Percentiles rank a stretch among this genome's conserved stretches.
phyloP scores from a whole-genome alignment of 2,888 invertebrate genomes.

The Drosophila kuntzei region DNA sequence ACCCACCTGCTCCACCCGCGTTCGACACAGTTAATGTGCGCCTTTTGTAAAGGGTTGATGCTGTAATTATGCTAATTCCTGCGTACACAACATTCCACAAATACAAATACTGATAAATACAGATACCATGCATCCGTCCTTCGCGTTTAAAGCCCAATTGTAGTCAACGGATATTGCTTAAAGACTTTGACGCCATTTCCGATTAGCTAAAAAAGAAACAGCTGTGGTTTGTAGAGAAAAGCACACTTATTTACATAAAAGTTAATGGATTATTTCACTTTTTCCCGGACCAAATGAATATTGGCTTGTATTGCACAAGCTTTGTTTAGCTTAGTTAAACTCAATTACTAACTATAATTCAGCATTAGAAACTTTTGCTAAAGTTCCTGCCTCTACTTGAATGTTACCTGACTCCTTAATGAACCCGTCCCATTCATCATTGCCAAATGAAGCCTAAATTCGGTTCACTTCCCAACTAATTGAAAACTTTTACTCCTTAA shows the following conservation, averaged over 20 bases:
- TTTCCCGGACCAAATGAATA: neutral
- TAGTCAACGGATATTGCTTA: slow-evolving; percentile 25
- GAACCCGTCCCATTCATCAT: slow-evolving; percentile 30
- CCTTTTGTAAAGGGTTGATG: slow-evolving; percentile 55
- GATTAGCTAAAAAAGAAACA: slow-evolving; percentile 1
- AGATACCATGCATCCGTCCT: slow-evolving; percentile 15
- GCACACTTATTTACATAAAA: slow-evolving; percentile 21
- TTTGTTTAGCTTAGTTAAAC: slow-evolving; percentile 3
- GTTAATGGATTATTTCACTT: slow-evolving; percentile 24
- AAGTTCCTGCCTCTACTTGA: slow-evolving; percentile 6
- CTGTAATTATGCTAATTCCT: slow-evolving; percentile 74
- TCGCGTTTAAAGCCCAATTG: slow-evolving; percentile 26
- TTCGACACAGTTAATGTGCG: slow-evolving; percentile 11
- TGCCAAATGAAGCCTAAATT: slow-evolving; percentile 32
- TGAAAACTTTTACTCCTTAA: slow-evolving; percentile 65
- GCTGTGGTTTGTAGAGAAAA: slow-evolving; percentile 19
- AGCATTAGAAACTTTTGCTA: slow-evolving; percentile 14
- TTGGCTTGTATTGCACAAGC: neutral
- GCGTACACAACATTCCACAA: slow-evolving; percentile 56
- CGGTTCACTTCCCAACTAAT: slow-evolving; percentile 48
- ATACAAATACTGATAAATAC: slow-evolving; percentile 41
- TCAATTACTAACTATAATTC: slow-evolving; percentile 25
- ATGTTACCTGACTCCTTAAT: slow-evolving; percentile 20
- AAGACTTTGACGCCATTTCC: slow-evolving; percentile 32
- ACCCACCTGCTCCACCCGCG: slow-evolving; percentile 22